These are phyloP conservation scores for Drosophila littoralis DNA, from an alignment of 1,140 invertebrate genomes.

Conservation along the genomic window DNA sequence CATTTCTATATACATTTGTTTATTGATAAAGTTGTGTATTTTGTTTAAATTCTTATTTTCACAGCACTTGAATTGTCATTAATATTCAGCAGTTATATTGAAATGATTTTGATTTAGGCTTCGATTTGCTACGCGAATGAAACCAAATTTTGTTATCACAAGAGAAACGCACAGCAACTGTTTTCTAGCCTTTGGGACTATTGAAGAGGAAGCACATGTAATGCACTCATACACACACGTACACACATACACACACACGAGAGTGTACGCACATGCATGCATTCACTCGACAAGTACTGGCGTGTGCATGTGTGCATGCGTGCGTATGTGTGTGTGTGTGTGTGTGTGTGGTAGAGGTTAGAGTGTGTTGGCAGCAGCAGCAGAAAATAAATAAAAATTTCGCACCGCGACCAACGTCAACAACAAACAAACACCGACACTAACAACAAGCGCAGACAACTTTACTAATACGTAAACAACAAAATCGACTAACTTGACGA, in stretches of 20 bases:
- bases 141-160: slow-evolving; percentile 60
- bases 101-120: slow-evolving; percentile 12
- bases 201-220: slow-evolving; percentile 55
- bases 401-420: slow-evolving; percentile 78
- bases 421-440: slow-evolving; percentile 76
- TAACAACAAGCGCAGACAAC: slow-evolving; percentile 61
- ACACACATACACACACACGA: too few relatives aligned
- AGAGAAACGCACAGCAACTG: slow-evolving; percentile 66
- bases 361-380: slow-evolving; percentile 49
- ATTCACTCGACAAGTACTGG: neutral
- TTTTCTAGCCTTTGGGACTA: slow-evolving; percentile 44
- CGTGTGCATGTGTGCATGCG: neutral
- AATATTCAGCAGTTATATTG: slow-evolving; percentile 43
- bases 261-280: slow-evolving; percentile 2
- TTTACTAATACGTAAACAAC: slow-evolving; percentile 66
- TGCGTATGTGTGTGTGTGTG: slow-evolving; percentile 26
- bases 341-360: slow-evolving; percentile 15
- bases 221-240: slow-evolving; percentile 28
- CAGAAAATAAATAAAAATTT: slow-evolving; percentile 71
- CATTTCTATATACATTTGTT: slow-evolving; percentile 7
- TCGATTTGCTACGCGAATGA: slow-evolving; percentile 27
- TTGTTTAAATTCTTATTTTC: slow-evolving; percentile 29
- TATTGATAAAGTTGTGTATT: neutral
- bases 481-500: slow-evolving; percentile 44
- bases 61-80: slow-evolving; percentile 56